Conservation (phyloP, 2,113 vertebrate genomes). For the Peromyscus polionotus region DNA sequence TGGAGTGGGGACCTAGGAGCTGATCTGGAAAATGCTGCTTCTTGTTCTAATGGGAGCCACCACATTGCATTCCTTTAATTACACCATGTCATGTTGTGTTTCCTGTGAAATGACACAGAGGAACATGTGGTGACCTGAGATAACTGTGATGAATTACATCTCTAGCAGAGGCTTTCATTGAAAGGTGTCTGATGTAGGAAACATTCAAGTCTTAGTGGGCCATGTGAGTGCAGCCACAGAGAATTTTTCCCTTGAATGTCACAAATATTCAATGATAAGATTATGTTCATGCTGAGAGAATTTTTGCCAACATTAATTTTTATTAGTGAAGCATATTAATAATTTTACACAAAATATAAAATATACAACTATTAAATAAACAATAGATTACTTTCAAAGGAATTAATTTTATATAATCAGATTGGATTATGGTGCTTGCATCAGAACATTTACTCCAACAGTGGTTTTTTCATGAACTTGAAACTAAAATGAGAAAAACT, state of each 20-base stretch:
- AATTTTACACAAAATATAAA: constrained; percentile 47
- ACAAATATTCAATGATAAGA: constrained; percentile 82
- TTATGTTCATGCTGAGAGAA: constrained; percentile 67
- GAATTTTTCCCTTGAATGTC: constrained; percentile 64
- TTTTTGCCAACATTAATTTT: constrained; percentile 72
- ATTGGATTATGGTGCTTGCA: constrained; percentile 65
- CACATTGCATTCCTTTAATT: constrained; percentile 88
- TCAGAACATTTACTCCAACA: neutral
- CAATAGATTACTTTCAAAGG: constrained; percentile 66
- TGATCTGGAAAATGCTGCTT: constrained; percentile 81
- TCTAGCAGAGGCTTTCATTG: constrained; percentile 82
- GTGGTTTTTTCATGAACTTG: neutral
- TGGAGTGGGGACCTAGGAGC: constrained; percentile 84
- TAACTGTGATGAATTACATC: constrained; percentile 91
- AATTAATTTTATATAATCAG: constrained; percentile 66
- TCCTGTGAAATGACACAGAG: constrained; percentile 87
- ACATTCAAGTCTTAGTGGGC: constrained; percentile 76
- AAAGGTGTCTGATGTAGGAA: constrained; percentile 78
- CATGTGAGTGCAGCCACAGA: constrained; percentile 62
- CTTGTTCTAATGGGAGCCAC: constrained; percentile 80
- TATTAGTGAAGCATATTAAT: constrained; percentile 74
- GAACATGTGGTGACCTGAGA: constrained; percentile 87
- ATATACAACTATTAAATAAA: constrained; percentile 57
- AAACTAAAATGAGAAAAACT: constrained; percentile 26
- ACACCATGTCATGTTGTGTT: constrained; percentile 86